phyloP scores from a whole-genome alignment of 2,888 invertebrate genomes.

The Seladonia tumulorum region DNA sequence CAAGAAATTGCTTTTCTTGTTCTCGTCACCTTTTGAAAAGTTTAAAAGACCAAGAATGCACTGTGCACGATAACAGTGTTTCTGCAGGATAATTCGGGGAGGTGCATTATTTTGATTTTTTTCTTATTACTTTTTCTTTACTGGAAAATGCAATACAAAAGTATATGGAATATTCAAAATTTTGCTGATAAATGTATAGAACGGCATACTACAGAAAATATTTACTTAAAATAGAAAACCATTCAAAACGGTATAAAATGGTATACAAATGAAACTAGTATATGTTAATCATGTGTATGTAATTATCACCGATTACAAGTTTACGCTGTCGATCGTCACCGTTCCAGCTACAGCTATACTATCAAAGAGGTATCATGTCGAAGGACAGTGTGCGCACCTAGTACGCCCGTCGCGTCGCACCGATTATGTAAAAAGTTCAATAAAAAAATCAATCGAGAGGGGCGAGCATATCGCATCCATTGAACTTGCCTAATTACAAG shows the following conservation, averaged over 20 bases:
- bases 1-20: background rate
- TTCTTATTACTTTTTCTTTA: too few species aligned
- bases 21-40: background rate
- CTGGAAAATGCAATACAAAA: too few species aligned
- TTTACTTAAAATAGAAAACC: background rate
- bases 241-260: background rate
- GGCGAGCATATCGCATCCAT: constrained; percentile 4
- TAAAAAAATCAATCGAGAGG: constrained; percentile 57
- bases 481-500: constrained; percentile 25
- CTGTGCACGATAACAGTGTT: too few species aligned
- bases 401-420: background rate
- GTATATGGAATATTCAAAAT: too few species aligned
- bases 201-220: background rate
- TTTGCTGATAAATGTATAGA: too few species aligned
- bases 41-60: background rate
- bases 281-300: background rate
- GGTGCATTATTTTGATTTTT: too few species aligned
- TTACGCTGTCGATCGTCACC: background rate
- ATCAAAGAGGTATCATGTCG: constrained; percentile 26
- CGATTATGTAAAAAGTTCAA: constrained; percentile 58
- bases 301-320: background rate
- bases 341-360: constrained; percentile 19
- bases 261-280: background rate
- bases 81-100: too few species aligned
- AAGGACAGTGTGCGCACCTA: constrained; percentile 19